Percentiles rank a stretch among this genome's conserved stretches.
Evolutionary conservation across 2,113 vertebrate species (phyloP).

Genomic region (Tretioscincus oriximinensis): DNA sequence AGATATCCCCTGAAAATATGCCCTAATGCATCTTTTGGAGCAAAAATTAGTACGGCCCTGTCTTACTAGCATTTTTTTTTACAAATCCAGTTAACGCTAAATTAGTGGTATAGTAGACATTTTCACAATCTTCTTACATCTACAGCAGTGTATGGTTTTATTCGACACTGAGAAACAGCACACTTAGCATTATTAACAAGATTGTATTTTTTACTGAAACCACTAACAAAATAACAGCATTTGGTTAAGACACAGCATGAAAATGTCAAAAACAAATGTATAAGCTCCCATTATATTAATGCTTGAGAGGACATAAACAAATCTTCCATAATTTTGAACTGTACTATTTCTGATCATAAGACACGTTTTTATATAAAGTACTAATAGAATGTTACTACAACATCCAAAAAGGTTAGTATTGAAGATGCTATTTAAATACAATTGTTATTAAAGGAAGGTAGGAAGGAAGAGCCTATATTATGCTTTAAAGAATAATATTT

Average conservation of each 20-base stretch:
- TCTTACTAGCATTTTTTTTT: neutral
- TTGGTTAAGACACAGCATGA: constrained; percentile 37
- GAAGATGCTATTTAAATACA: neutral
- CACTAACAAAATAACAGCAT: constrained; percentile 46
- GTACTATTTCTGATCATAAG: constrained; percentile 5
- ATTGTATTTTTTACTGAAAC: constrained; percentile 51
- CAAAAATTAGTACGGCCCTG: no score
- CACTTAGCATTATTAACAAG: constrained; percentile 44
- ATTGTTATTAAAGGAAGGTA: neutral
- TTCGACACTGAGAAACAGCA: constrained; percentile 16
- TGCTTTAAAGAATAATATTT: neutral
- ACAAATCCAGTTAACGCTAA: neutral
- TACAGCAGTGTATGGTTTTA: neutral
- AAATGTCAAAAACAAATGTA: constrained; percentile 40
- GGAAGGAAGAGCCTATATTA: neutral
- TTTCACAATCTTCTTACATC: neutral
- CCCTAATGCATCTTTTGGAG: no score
- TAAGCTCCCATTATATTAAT: constrained; percentile 28
- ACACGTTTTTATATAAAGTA: neutral
- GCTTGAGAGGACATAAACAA: constrained; percentile 21
- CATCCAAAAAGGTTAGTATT: neutral
- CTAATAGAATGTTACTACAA: constrained; percentile 8
- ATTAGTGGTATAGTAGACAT: neutral
- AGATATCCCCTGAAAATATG: no score
- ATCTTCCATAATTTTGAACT: neutral